Conservation (phyloP, 2,888 invertebrate genomes). For the Polydrusus cervinus region DNA sequence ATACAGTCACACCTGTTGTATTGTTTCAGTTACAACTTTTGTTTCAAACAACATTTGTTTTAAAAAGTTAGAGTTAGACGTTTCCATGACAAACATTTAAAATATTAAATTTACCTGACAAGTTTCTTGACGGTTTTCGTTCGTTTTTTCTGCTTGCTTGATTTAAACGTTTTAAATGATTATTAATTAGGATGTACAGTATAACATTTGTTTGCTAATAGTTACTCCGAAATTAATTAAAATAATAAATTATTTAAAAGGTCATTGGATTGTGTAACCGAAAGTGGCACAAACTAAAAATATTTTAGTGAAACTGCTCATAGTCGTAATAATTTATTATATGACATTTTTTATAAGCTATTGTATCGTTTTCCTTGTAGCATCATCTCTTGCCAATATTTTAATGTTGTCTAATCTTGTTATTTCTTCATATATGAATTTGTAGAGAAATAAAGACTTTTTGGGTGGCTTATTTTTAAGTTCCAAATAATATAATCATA, state of each 20-base stretch:
- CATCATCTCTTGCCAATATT: too few relatives aligned
- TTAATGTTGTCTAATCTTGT: background rate
- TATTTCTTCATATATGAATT: background rate
- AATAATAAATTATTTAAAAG: too few relatives aligned
- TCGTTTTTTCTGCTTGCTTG: background rate
- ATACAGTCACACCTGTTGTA: background rate
- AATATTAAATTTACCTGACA: background rate
- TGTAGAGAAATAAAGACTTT: background rate
- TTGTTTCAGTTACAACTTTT: background rate
- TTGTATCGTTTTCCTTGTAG: too few relatives aligned
- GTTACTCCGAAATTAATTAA: too few relatives aligned
- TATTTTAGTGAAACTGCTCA: too few relatives aligned
- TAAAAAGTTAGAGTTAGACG: background rate
- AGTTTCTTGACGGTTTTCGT: background rate
- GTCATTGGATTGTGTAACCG: too few relatives aligned
- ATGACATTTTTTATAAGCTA: too few relatives aligned
- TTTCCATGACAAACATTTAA: background rate
- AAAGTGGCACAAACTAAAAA: too few relatives aligned
- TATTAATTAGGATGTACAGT: too few relatives aligned
- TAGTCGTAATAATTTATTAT: too few relatives aligned
- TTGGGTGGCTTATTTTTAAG: background rate
- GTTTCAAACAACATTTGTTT: background rate
- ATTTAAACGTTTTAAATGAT: background rate
- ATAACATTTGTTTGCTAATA: too few relatives aligned
- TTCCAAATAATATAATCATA: background rate